Evolutionary conservation across 2,888 invertebrate species (phyloP), one percentile per base, ranked within the genome.

Genomic region (Drosophila prostipennis): DNA sequence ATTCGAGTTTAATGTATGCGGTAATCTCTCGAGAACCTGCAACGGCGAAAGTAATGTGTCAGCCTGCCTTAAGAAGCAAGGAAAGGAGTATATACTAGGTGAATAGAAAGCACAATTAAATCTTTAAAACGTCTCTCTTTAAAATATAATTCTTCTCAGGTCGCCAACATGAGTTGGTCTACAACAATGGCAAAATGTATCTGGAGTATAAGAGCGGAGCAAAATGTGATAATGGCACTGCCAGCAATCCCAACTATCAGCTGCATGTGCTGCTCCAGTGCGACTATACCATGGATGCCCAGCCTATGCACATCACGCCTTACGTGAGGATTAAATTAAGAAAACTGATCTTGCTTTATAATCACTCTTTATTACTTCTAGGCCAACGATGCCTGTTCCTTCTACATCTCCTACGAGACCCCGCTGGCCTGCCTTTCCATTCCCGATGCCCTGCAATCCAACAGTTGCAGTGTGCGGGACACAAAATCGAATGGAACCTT

Each of bases 1-100:
- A 26, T 90, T 92, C 43, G 85, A 90, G 59, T 92, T 91, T 65
- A 92, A 92, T 70, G 76, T 92, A 11, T 92, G 92, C 68, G 84
- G 91, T 19, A 89, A 89, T 71, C 61, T 91, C 49, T 83, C 85
- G 3, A 85, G 80, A 56, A 76, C 58, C 32, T 92, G 92, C 69
- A 84, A 89, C 59, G 88, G 87, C 2, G 87, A 82, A 39, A 78
- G 61, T 34, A 80, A 86, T 63, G 91, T 89, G 16, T 85, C 90
- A 3, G 92, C 92, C n/a, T 92, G 92, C 46, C 77, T 91, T 1
- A 90, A 78, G 57, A 82, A 79, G 46, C 76, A 82, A 29, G 77
- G 75, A 51, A 89, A 90, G 63, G 90, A 92, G 65, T 85, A 81
- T 71, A 79, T 91, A 19, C 72, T 92, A 49, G 92, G 92, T 92